Base-by-base conservation (phyloP, 92 coral and sea anemone genomes). In the Meandrina meandrites region DNA sequence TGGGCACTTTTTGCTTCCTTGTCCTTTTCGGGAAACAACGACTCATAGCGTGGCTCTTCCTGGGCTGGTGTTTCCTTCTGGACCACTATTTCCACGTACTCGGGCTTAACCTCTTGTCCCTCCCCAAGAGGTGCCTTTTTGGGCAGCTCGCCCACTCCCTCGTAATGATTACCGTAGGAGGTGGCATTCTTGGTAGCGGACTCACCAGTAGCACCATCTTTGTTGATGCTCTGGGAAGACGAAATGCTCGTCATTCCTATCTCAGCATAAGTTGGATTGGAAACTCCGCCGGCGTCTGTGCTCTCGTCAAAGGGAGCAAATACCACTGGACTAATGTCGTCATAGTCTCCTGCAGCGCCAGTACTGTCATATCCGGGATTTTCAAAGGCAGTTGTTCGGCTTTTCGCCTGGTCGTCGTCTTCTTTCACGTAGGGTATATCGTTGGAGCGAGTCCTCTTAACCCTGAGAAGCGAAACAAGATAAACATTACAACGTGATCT, bases 251-350 rank as follows among this genome's bases (percentile, higher is more conserved):
- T 27, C 88, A 85, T 85, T 13, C 83, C 83, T 28, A 85, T 76
- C 48, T 45, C 83, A 50, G 81, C 42, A 66, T 76, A 85, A 37
- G 42, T 42, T 8, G 76, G 88, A 77, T 85, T 85, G 79, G 80
- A 32, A 6, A 31, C 83, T 85, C 82, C 88, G 24, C 51, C 30
- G 17, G 51, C 13, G 4, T 42, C 88, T 17, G 48, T 1, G 32
- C 17, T 21, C n/a, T 85, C 83, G 47, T 85, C 82, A 35, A 76
- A 85, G 66, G 88, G 88, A 12, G 88, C 37, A 34, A 85, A 85
- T 32, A 13, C 15, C 81, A 76, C 83, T 3, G 88, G 76, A 8
- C 13, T 27, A 4, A 32, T 4, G 66, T 51, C 77, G 27, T 78
- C 40, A 34, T 57, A 58, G 53, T 42, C 47, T n/a, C n/a, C 88